phyloP scores from a whole-genome alignment of 2,888 invertebrate genomes.

The Lamproptera curius region DNA sequence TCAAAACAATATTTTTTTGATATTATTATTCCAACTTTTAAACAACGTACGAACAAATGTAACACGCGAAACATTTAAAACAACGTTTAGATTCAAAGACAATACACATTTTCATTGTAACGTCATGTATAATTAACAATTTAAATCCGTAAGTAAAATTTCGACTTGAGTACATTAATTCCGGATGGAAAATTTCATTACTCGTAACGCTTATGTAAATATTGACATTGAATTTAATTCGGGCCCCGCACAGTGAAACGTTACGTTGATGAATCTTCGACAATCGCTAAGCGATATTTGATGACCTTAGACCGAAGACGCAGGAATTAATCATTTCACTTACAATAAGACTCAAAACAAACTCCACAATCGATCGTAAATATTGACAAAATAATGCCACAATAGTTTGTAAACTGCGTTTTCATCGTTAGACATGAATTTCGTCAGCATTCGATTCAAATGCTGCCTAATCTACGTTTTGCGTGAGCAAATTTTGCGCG shows the following conservation, averaged over 20 bases:
- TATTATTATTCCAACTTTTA: too few relatives aligned
- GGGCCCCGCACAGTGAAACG: conserved; percentile 38
- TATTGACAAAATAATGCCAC: too few relatives aligned
- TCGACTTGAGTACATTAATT: conserved; percentile 45
- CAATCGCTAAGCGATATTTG: conserved; percentile 62
- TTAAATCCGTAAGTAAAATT: conserved; percentile 38
- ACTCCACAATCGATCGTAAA: too few relatives aligned
- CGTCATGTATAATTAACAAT: neutral
- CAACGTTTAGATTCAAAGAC: too few relatives aligned
- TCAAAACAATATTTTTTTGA: too few relatives aligned
- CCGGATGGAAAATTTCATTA: conserved; percentile 44
- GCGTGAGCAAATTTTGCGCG: neutral
- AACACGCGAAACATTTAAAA: too few relatives aligned
- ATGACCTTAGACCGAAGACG: conserved; percentile 39
- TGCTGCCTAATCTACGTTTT: too few relatives aligned
- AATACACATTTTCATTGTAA: too few relatives aligned
- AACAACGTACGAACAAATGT: too few relatives aligned
- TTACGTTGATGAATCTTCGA: conserved; percentile 44
- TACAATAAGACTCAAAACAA: neutral
- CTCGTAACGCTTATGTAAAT: conserved; percentile 43
- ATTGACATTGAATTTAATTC: conserved; percentile 48
- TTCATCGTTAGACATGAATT: too few relatives aligned
- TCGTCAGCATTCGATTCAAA: too few relatives aligned
- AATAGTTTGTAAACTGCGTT: too few relatives aligned
- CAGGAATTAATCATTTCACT: conserved; percentile 8